Conservation (phyloP, 2,113 vertebrate species). For the Taurulus bubalis region DNA sequence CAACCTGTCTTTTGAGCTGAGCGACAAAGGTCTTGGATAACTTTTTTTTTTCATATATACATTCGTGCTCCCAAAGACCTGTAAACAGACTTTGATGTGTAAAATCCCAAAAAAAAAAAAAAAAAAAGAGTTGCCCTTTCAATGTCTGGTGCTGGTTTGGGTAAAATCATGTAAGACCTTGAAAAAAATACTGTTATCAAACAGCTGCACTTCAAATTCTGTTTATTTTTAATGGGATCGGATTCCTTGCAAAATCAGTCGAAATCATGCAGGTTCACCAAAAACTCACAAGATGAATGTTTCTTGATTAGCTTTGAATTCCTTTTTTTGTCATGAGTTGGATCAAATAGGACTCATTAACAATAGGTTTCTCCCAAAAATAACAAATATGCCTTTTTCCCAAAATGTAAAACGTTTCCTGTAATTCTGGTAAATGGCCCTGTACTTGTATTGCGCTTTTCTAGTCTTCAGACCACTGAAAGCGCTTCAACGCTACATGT, state of each 20-base stretch:
- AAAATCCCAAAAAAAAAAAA: too few species aligned
- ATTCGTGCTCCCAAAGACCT: background rate
- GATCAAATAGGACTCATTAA: background rate
- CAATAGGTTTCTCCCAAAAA: background rate
- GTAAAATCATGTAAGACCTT: background rate
- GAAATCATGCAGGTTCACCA: too few species aligned
- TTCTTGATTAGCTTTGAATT: background rate
- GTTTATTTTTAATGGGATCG: background rate
- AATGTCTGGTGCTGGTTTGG: background rate
- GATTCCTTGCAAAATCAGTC: too few species aligned
- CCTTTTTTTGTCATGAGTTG: background rate
- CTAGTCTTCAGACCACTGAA: too few species aligned
- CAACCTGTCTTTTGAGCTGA: background rate
- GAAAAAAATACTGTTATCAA: background rate
- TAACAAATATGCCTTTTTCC: background rate
- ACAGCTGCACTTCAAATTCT: background rate
- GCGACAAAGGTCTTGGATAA: background rate
- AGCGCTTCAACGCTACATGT: background rate
- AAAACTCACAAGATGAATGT: background rate
- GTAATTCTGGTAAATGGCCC: background rate
- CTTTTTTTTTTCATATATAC: background rate
- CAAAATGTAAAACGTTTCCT: background rate
- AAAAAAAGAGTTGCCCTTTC: background rate
- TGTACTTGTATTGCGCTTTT: too few species aligned
- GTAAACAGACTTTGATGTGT: background rate